Evolutionary conservation across 2,797 vertebrate species (phyloP).

Genomic region (Pseudochirops corinnae): DNA sequence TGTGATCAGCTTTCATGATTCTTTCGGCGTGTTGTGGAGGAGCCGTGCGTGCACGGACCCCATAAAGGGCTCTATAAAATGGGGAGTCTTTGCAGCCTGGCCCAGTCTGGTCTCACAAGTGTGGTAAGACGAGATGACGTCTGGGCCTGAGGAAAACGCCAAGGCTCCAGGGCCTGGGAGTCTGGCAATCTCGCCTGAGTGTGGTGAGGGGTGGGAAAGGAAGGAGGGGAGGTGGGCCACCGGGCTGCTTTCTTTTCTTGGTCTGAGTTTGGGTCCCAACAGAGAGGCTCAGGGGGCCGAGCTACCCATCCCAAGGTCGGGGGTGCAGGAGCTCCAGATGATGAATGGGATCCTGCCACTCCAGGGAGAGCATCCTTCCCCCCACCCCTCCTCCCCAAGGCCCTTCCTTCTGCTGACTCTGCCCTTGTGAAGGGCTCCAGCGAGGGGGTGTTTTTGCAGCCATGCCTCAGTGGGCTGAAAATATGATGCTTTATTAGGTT

Average conservation of each 20-base stretch:
- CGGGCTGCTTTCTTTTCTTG: not conserved
- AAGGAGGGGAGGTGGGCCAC: not conserved
- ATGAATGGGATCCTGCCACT: not conserved
- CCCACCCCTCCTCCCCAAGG: rapidly evolving
- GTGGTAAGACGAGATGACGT: conserved; percentile 2
- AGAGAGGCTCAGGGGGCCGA: not conserved
- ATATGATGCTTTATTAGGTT: conserved; percentile 50
- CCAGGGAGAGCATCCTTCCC: not conserved
- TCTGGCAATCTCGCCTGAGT: not conserved
- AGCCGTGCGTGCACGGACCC: not conserved
- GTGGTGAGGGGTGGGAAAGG: not conserved
- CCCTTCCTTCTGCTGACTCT: not conserved
- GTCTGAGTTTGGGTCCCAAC: not conserved
- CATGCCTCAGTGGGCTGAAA: conserved; percentile 40
- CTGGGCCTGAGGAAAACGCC: not conserved
- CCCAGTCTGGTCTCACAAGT: conserved; percentile 37
- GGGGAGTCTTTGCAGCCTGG: not conserved
- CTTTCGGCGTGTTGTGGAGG: conserved; percentile 51
- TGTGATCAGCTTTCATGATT: conserved; percentile 20
- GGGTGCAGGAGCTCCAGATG: not conserved
- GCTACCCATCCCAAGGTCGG: not conserved
- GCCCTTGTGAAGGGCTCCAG: conserved; percentile 8
- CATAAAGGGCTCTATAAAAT: conserved; percentile 31
- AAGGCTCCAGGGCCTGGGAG: not conserved
- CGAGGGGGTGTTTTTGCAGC: conserved; percentile 52